Evolutionary conservation across 2,888 invertebrate species (phyloP), one percentile per base, ranked within the genome.

Genomic region (Ochropleura leucogaster): DNA sequence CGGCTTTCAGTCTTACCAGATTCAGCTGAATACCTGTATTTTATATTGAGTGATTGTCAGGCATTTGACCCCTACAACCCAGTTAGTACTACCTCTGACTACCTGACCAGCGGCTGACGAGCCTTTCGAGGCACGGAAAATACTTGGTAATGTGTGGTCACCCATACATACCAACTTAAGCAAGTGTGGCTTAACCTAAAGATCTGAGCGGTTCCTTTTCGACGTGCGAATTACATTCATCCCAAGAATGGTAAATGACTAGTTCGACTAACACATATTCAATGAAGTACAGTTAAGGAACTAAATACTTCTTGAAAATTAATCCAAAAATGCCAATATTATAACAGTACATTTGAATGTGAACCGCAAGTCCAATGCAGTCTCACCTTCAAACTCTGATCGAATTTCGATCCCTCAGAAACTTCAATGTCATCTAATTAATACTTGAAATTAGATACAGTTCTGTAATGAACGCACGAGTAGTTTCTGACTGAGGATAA

Each of bases 341-440:
- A 44, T 59, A 78, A 77, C 65, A 42, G 77, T 65, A 64, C 14
- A 69, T 77, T 59, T n/a, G 46, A 67, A 68, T 70, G 57, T 68
- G 64, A 70, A 83, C 79, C 47, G 20, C 16, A 40, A 30, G 20
- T 53, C 40, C 8, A 57, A n/a, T 64, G 62, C 64, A 70, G 70
- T 77, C 72, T 80, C 63, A 83, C 87, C 85, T 84, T 85, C 78
- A 68, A 51, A 84, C 53, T 72, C 44, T 20, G 87, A 76, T 86
- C 74, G 63, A 77, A 74, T 86, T 85, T 79, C 86, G 49, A 79
- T 76, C 42, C 75, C 60, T 77, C 49, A 55, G 40, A 67, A 77
- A 79, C 71, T 80, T 49, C 70, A 80, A 80, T 86, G 47, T 86
- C 74, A 63, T 78, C 72, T 79, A 73, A 85, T 85, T 79, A 77